Percentiles rank a stretch among this genome's conserved stretches.
These are phyloP conservation scores for Heteronetta atricapilla DNA, from an alignment of 2,113 vertebrate genomes.

Conservation along the genomic window DNA sequence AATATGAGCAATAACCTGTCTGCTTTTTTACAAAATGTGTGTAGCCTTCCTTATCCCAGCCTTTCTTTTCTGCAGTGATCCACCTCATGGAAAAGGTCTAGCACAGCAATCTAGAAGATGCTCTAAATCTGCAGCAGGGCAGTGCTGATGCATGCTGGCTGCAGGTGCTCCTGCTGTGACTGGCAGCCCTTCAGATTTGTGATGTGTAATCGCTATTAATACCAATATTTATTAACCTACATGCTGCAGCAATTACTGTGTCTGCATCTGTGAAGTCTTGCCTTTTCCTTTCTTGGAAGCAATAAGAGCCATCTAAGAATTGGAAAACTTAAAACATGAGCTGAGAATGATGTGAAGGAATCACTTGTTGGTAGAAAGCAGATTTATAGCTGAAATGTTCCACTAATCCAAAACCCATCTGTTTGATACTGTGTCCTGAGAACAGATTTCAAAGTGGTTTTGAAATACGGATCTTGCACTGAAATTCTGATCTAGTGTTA, in stretches of 20 bases:
- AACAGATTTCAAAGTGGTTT: conserved; percentile 38
- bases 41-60: not conserved
- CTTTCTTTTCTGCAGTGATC: not conserved
- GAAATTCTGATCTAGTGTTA: conserved; percentile 1
- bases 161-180: not conserved
- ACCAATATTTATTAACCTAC: not conserved
- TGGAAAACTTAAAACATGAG: not conserved
- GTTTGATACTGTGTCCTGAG: not conserved
- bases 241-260: not conserved
- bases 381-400: not conserved
- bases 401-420: not conserved
- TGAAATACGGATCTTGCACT: conserved; percentile 33
- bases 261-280: not conserved
- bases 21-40: not conserved
- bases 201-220: fast-evolving
- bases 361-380: not conserved
- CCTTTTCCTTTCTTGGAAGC: not conserved
- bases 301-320: not conserved
- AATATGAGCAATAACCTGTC: not conserved
- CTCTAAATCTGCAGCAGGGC: not conserved
- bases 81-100: not conserved
- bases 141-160: fast-evolving
- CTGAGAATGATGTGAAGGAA: not conserved
- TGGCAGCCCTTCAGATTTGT: not conserved
- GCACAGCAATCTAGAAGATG: not conserved